A percentile compares a stretch with the other conserved stretches of the same genome.
These are phyloP conservation scores for Orthonyx spaldingii DNA, from an alignment of 2,113 vertebrate genomes.

Conservation along the genomic window DNA sequence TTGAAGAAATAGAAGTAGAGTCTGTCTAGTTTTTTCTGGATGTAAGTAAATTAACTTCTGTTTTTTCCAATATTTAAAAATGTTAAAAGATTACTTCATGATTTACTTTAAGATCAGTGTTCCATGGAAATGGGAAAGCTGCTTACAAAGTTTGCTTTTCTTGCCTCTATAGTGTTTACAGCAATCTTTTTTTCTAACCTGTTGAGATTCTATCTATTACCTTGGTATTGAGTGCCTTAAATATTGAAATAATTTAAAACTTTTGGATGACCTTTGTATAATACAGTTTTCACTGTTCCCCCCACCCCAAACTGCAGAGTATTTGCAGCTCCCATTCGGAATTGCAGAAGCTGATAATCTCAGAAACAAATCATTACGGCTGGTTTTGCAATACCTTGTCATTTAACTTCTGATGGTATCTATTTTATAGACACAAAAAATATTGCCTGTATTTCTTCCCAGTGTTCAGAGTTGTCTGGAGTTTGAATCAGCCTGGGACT, in stretches of 20 bases:
- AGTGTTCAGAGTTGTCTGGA: not conserved
- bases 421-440: not conserved
- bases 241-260: not conserved
- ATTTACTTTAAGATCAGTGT: not conserved
- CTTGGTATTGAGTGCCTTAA: not conserved
- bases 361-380: not conserved
- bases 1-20: not conserved
- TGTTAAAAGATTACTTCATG: not conserved
- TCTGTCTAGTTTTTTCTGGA: not conserved
- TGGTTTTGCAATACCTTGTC: not conserved
- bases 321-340: not conserved
- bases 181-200: not conserved
- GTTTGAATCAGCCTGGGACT: not conserved
- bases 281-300: not conserved
- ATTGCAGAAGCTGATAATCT: not conserved
- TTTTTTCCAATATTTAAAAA: not conserved
- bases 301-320: not conserved
- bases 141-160: not conserved
- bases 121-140: not conserved
- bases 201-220: not conserved
- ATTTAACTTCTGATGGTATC: not conserved
- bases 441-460: not conserved
- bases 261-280: not conserved
- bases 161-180: not conserved
- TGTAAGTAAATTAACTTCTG: not conserved